Percentiles rank a stretch among this genome's conserved stretches.
phyloP scores from a whole-genome alignment of 1,140 invertebrate genomes.

The Dinoponera quadriceps region DNA sequence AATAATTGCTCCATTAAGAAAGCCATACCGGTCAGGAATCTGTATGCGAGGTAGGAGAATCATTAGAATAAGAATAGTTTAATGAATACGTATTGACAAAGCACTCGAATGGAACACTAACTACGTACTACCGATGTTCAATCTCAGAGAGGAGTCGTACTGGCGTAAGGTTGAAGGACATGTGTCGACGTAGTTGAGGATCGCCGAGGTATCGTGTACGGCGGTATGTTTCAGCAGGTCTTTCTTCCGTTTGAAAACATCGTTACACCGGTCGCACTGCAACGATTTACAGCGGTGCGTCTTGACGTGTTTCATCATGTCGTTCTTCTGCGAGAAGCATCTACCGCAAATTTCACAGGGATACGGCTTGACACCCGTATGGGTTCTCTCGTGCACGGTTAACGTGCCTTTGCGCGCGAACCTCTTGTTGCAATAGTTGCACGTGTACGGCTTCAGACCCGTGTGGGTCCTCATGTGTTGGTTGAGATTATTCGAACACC shows the following conservation, averaged over 20 bases:
- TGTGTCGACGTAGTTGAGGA: slow-evolving; percentile 64
- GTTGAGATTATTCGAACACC: slow-evolving; percentile 79
- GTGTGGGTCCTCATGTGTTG: slow-evolving; percentile 84
- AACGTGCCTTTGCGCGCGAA: slow-evolving; percentile 82
- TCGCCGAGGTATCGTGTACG: slow-evolving; percentile 46
- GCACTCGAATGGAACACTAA: no score
- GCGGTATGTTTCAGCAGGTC: slow-evolving; percentile 67
- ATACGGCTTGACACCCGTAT: slow-evolving; percentile 89
- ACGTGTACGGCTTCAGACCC: slow-evolving; percentile 83
- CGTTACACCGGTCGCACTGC: slow-evolving; percentile 61
- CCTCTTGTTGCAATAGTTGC: slow-evolving; percentile 83
- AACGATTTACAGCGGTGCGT: slow-evolving; percentile 74
- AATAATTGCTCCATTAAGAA: no score
- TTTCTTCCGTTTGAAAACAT: slow-evolving; percentile 64
- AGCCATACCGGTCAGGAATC: no score
- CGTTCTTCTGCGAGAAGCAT: slow-evolving; percentile 82
- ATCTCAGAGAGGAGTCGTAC: slow-evolving; percentile 60
- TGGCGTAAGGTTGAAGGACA: slow-evolving; percentile 60
- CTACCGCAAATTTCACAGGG: slow-evolving; percentile 78
- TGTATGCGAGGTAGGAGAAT: no score
- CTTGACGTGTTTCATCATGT: slow-evolving; percentile 82
- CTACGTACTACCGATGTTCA: not conserved
- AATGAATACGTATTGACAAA: slow-evolving; percentile 79
- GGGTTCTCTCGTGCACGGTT: slow-evolving; percentile 89
- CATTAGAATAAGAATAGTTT: not conserved